Percentiles rank a stretch among this genome's conserved stretches.
Conservation (phyloP, 2,797 vertebrate genomes). For the Acanthornis magna region DNA sequence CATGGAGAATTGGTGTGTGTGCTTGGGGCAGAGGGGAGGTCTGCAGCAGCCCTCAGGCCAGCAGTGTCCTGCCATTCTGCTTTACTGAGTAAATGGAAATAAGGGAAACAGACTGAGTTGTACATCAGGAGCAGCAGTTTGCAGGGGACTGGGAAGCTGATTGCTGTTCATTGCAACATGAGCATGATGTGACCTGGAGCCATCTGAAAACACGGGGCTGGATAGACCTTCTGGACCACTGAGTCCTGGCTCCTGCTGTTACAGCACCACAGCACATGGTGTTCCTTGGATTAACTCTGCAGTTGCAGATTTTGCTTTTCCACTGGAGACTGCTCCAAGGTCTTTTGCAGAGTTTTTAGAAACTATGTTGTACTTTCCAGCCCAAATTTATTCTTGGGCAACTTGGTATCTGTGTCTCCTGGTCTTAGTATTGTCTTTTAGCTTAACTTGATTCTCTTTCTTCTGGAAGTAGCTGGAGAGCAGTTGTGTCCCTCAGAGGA, state of each 20-base stretch:
- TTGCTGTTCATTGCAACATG: background rate
- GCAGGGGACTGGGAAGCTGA: background rate
- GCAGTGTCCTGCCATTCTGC: background rate
- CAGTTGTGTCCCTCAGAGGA: background rate
- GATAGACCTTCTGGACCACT: background rate
- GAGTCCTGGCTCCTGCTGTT: background rate
- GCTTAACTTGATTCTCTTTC: background rate
- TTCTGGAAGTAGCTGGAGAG: background rate
- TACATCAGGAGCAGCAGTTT: background rate
- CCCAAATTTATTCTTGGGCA: background rate
- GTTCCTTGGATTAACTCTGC: background rate
- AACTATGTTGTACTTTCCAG: background rate
- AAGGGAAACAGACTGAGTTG: background rate
- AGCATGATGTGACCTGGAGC: background rate
- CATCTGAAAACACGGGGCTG: background rate
- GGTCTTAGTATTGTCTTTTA: background rate
- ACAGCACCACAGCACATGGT: background rate
- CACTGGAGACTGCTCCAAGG: background rate
- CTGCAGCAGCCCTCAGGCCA: background rate
- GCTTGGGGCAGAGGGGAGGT: background rate
- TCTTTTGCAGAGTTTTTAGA: background rate
- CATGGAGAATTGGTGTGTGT: fast-evolving
- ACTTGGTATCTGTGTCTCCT: background rate
- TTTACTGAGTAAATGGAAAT: background rate
- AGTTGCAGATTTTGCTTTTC: background rate